Percentiles rank a stretch among this genome's conserved stretches.
phyloP scores from a whole-genome alignment of 2,888 invertebrate genomes.

The Epirrhoe alternata region DNA sequence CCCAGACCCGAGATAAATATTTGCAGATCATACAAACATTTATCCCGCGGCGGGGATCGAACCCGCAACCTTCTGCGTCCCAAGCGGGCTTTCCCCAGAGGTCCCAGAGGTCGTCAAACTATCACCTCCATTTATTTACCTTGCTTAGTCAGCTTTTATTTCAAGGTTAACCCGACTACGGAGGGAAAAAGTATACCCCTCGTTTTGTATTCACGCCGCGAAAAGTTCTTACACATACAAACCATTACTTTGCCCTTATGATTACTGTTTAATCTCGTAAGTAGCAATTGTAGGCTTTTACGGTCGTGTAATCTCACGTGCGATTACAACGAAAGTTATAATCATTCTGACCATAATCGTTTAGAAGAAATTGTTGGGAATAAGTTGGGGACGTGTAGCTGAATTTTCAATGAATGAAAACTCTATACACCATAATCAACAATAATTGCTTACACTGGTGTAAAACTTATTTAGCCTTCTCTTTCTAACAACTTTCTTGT shows the following conservation, averaged over 20 bases:
- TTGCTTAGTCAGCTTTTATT: background rate
- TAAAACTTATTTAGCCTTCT: too few relatives aligned
- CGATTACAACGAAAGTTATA: constrained; percentile 25
- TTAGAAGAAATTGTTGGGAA: constrained; percentile 17
- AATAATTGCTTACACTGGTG: too few relatives aligned
- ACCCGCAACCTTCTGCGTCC: too few relatives aligned
- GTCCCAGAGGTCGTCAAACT: too few relatives aligned
- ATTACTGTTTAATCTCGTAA: constrained; percentile 36
- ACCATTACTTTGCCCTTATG: constrained; percentile 24
- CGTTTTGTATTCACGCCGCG: constrained; percentile 25
- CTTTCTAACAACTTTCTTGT: too few relatives aligned
- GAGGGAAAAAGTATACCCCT: background rate
- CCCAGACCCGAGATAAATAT: too few relatives aligned
- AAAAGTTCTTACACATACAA: constrained; percentile 13
- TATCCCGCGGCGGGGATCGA: too few relatives aligned
- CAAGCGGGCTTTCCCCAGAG: too few relatives aligned
- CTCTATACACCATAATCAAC: too few relatives aligned
- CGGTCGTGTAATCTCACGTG: constrained; percentile 19
- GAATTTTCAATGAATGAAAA: background rate
- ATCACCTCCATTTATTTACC: background rate
- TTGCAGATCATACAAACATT: too few relatives aligned
- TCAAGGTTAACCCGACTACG: background rate
- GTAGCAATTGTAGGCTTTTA: constrained; percentile 32
- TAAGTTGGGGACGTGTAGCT: background rate
- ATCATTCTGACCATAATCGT: constrained; percentile 22